Evolutionary conservation across 2,888 invertebrate species (phyloP).

Genomic region (Pheosia tremula): DNA sequence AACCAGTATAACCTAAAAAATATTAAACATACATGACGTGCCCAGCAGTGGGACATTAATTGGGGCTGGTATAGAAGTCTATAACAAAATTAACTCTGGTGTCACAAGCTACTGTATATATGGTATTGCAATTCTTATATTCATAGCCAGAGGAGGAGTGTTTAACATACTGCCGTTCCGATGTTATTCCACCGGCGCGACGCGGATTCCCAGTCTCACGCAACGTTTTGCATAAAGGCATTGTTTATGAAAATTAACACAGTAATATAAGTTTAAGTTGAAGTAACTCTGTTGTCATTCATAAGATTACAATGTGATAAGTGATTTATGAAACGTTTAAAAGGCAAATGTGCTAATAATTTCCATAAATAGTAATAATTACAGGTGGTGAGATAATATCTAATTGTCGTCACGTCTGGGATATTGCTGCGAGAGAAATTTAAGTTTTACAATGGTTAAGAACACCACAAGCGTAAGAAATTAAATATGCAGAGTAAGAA

Average conservation of each 20-base stretch:
- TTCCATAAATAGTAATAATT: constrained; percentile 28
- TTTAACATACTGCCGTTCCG: constrained; percentile 13
- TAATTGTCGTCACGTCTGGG: constrained; percentile 16
- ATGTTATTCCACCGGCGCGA: constrained; percentile 22
- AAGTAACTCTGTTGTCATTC: constrained; percentile 24
- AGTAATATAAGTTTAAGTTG: constrained; percentile 24
- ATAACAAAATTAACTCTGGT: constrained; percentile 5
- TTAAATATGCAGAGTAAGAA: no score
- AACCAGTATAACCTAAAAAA: no score
- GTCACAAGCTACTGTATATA: background rate
- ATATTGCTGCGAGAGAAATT: constrained; percentile 9
- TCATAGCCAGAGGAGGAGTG: constrained; percentile 26
- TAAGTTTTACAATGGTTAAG: background rate
- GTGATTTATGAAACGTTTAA: constrained; percentile 21
- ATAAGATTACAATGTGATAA: constrained; percentile 24
- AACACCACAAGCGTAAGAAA: background rate
- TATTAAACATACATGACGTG: no score
- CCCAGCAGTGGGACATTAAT: no score
- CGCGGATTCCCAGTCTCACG: constrained; percentile 62
- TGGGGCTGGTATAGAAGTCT: no score
- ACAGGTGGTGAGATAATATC: constrained; percentile 17
- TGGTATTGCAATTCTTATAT: constrained; percentile 23
- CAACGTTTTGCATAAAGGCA: constrained; percentile 58
- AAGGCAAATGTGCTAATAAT: constrained; percentile 23
- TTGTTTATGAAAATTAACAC: constrained; percentile 53